Conservation (phyloP, 1,140 invertebrate genomes). For the Zophobas morio region DNA sequence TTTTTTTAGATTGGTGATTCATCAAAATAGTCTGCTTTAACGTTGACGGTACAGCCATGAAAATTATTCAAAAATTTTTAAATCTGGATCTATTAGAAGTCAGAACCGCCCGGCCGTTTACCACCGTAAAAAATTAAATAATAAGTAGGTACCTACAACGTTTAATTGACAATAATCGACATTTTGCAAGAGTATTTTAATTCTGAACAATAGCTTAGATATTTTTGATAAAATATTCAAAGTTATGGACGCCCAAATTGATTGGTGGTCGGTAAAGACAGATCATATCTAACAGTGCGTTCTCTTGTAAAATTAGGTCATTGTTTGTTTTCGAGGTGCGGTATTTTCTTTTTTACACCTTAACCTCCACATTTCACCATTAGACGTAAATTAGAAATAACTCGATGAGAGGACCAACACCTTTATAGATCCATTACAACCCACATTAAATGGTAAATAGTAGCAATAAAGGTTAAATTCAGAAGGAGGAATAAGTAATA, state of each 20-base stretch:
- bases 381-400: constrained; percentile 16
- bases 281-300: constrained; percentile 28
- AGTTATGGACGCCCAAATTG: constrained; percentile 36
- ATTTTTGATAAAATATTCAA: constrained; percentile 33
- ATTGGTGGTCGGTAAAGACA: constrained; percentile 22
- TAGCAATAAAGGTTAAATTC: too few relatives aligned
- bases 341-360: constrained; percentile 24
- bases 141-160: background rate
- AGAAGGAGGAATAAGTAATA: too few relatives aligned
- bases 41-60: too few relatives aligned
- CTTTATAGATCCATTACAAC: background rate
- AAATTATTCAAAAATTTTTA: too few relatives aligned
- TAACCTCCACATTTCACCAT: constrained; percentile 20
- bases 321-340: constrained; percentile 29
- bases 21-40: background rate
- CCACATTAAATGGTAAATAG: too few relatives aligned
- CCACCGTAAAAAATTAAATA: background rate
- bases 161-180: constrained; percentile 8
- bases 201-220: constrained; percentile 28
- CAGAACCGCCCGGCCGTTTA: background rate
- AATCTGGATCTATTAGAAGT: background rate
- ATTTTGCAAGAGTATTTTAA: constrained; percentile 29
- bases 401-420: background rate
- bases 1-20: background rate
- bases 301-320: constrained; percentile 21